A percentile compares a stretch with the other conserved stretches of the same genome.
Evolutionary conservation across 2,113 vertebrate species (phyloP).

Genomic region (Rhinoptilus africanus): DNA sequence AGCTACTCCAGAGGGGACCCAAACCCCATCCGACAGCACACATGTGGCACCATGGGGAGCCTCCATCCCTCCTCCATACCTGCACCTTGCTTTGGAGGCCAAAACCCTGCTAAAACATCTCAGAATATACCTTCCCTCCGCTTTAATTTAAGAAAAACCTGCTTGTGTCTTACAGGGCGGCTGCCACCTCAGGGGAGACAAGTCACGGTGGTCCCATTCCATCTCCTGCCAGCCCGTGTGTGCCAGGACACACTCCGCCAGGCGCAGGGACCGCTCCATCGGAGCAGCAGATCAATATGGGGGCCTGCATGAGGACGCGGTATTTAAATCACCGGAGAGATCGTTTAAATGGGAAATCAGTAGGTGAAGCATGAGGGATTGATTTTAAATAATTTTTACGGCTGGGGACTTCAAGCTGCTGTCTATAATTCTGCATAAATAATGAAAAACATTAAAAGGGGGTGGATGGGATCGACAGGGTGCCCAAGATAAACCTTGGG

Average conservation of each 20-base stretch:
- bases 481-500: background rate
- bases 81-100: rapidly evolving
- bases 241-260: background rate
- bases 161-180: background rate
- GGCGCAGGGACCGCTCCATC: rapidly evolving
- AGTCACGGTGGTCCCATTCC: rapidly evolving
- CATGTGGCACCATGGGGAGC: background rate
- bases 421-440: background rate
- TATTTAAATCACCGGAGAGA: background rate
- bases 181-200: background rate
- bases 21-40: rapidly evolving
- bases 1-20: background rate
- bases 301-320: background rate
- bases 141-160: background rate
- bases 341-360: background rate
- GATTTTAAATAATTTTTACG: background rate
- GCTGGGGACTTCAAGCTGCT: background rate
- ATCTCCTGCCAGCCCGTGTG: background rate
- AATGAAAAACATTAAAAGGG: background rate
- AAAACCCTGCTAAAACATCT: background rate
- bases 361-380: background rate
- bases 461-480: background rate
- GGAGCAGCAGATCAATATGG: rapidly evolving
- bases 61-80: background rate
- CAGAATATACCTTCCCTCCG: rapidly evolving